Percentiles rank a stretch among this genome's conserved stretches.
phyloP scores from a whole-genome alignment of 2,113 vertebrate species.

The Phalacrocorax aristotelis region DNA sequence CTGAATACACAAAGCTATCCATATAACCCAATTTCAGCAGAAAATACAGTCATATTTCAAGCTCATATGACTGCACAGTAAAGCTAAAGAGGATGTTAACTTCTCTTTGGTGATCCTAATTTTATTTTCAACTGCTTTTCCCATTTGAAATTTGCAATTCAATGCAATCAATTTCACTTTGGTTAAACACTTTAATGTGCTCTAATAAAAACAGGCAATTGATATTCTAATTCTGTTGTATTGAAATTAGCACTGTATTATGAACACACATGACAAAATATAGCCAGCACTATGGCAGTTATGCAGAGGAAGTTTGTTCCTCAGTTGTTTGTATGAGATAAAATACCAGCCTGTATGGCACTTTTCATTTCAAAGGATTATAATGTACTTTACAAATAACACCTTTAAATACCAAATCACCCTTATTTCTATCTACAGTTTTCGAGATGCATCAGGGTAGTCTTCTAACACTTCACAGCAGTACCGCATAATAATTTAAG shows the following conservation, averaged over 20 bases:
- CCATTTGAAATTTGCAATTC: conserved; percentile 60
- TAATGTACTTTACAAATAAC: not conserved
- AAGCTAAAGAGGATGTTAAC: not conserved
- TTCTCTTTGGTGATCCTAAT: not conserved
- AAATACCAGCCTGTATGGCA: not conserved
- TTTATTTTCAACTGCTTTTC: conserved; percentile 27
- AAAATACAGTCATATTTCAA: not conserved
- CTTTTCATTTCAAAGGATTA: not conserved
- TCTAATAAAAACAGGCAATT: conserved; percentile 55
- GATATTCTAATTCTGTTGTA: conserved; percentile 58
- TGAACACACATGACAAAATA: conserved; percentile 35
- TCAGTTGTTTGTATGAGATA: not conserved
- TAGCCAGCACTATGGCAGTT: not conserved
- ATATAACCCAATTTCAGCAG: not conserved
- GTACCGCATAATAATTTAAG: not conserved
- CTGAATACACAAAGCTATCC: not conserved
- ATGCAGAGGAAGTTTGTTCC: not conserved
- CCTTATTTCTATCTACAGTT: not conserved
- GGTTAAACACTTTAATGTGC: conserved; percentile 56
- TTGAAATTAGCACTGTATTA: conserved; percentile 25
- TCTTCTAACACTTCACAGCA: not conserved
- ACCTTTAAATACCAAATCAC: not conserved
- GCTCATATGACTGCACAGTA: not conserved
- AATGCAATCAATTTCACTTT: conserved; percentile 62
- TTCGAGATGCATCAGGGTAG: not conserved